Evolutionary conservation across 2,797 vertebrate species (phyloP), one percentile per base, ranked within the genome.

Genomic region (Gallinago nigripennis): DNA sequence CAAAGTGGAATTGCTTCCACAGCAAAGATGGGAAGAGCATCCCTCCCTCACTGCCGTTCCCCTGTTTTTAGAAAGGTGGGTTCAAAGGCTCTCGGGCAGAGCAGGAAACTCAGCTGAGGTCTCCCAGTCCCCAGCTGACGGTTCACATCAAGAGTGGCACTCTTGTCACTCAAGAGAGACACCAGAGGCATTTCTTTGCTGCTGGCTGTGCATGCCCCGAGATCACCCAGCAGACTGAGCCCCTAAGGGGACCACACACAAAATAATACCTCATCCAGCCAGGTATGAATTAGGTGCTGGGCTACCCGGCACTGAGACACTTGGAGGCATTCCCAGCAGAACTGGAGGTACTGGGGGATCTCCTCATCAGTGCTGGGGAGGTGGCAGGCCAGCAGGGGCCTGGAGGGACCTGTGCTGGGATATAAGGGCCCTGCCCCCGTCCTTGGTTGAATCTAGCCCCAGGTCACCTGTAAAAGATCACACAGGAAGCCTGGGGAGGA

Each of bases 181-280:
- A 31, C 30, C 17, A 31, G 46, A 48, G 33, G 28, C 64, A 46
- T 48, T 7, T 2, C 43, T 79, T 27, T n/a, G 63, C 65, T 2
- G 0, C 25, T 16, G 66, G 46, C 63, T 84, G 16, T 15, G 19
- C 12, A 3, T 2, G 2, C 31, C 27, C 39, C 2, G 10, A 93
- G 48, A 77, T 68, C 71, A 73, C 30, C 31, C 0, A 1, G 27
- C 37, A 89, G 73, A 48, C 3, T 35, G 12, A 70, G 14, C 37
- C 72, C 86, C 65, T 50, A 23, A 65, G 91, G 79, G 58, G 89
- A 93, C 88, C 91, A 94, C 93, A 94, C 86, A 81, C n/a, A 16
- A 85, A 80, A 77, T 50, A 86, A 83, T 37, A 61, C 48, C 35
- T 89, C 84, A 71, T 16, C 20, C 81, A 93, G n/a, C 4, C 28